Evolutionary conservation across 2,888 invertebrate species (phyloP).

Genomic region (Eilema depressum): DNA sequence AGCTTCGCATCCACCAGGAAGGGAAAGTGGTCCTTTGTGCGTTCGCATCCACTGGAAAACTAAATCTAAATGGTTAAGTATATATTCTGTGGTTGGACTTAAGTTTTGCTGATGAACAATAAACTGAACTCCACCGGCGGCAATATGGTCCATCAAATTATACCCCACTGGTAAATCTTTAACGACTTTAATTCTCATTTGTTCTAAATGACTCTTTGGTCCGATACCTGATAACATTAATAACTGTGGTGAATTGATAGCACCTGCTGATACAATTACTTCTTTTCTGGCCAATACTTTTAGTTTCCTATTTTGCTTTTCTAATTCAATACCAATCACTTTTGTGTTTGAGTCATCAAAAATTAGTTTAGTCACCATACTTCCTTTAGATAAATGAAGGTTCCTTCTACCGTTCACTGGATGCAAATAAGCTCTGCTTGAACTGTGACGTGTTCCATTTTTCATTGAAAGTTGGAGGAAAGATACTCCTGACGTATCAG

Average conservation of each 20-base stretch:
- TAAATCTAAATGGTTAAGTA: constrained; percentile 73
- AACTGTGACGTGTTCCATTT: constrained; percentile 89
- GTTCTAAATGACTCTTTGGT: constrained; percentile 86
- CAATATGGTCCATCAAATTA: constrained; percentile 90
- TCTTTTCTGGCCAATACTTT: constrained; percentile 89
- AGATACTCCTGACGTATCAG: constrained; percentile 88
- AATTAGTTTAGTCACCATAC: constrained; percentile 87
- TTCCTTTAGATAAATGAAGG: constrained; percentile 87
- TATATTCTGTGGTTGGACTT: constrained; percentile 68
- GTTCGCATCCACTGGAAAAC: constrained; percentile 85
- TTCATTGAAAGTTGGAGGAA: constrained; percentile 88
- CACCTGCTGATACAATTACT: constrained; percentile 92
- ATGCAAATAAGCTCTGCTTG: constrained; percentile 89
- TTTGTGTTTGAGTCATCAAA: constrained; percentile 85
- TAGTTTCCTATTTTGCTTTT: constrained; percentile 81
- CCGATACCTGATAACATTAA: constrained; percentile 94
- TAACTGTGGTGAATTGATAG: constrained; percentile 92
- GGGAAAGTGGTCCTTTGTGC: constrained; percentile 86
- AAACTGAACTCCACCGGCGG: constrained; percentile 89
- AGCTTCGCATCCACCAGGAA: constrained; percentile 90
- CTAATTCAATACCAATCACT: constrained; percentile 88
- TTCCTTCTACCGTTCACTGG: constrained; percentile 88
- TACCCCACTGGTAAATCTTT: constrained; percentile 89
- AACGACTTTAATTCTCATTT: constrained; percentile 84
- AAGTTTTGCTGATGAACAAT: constrained; percentile 75